Evolutionary conservation across 2,888 invertebrate species (phyloP), one percentile per base, ranked within the genome.

Genomic region (Aspidiotus rigidus): DNA sequence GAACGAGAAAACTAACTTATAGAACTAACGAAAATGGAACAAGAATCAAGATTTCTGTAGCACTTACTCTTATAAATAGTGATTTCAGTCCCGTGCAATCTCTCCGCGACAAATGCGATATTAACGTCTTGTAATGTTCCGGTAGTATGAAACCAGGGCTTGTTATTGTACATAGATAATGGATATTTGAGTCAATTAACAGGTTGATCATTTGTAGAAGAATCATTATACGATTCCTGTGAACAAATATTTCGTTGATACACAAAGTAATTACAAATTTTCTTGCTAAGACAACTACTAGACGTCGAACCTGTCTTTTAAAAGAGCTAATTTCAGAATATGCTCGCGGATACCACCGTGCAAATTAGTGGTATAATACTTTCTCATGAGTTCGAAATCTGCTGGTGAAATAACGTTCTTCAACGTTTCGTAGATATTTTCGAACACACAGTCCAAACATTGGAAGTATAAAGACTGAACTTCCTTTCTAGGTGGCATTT

Each of bases 361-460:
- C 39, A 67, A 60, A 53, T 67, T 67, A 8, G 60, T 49, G 7
- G 60, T 53, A 39, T 41, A 59, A 42, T 67, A 49, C 39, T 67
- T 57, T 49, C 67, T 57, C 17, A 67, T 67, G 28, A 42, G 44
- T 59, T 67, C 67, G 17, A 67, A 57, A 15, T 28, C 42, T 44
- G 44, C 49, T 7, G 67, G 53, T 78, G 81, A 80, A 76, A 83
- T 79, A 72, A 77, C 77, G 72, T 72, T 69, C 9, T 40, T 61
- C 13, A 70, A 40, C 67, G 49, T 60, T 40, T 69, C 69, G 44
- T 61, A 69, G 3, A 69, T 17, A 56, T 16, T 62, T 62, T 69
- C 61, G n/a, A 62, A 69, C n/a, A 69, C 59, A 42, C 61, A 61
- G 41, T 69, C 54, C 15, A 69, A 62, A 55, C 67, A 67, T 49